These are phyloP conservation scores for Phasia obesa DNA, from an alignment of 2,888 invertebrate genomes.

Conservation along the genomic window DNA sequence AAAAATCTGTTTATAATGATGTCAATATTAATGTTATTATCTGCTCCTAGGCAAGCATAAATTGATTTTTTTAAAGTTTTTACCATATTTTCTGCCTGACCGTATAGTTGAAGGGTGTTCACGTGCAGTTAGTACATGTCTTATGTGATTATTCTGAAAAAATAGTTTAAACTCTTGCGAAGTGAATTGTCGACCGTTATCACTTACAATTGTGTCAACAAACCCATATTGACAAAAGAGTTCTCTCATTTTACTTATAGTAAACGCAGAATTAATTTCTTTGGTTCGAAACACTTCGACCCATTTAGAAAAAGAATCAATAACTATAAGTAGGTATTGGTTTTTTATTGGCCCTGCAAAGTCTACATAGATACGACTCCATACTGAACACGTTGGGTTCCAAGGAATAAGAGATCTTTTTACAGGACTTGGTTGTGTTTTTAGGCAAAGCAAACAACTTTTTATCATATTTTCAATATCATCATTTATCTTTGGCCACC, in stretches of 20 bases:
- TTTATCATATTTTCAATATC: slow-evolving; percentile 11
- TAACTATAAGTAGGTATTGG: slow-evolving; percentile 2
- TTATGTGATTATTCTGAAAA: not conserved
- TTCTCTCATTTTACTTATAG: slow-evolving; percentile 16
- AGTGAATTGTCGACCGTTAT: slow-evolving; percentile 30
- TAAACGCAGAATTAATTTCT: slow-evolving; percentile 8
- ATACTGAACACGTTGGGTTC: slow-evolving; percentile 2
- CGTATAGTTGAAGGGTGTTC: slow-evolving; percentile 4
- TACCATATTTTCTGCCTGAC: not conserved
- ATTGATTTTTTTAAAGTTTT: slow-evolving; percentile 24
- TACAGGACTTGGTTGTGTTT: slow-evolving; percentile 52
- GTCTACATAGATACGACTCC: slow-evolving; percentile 25
- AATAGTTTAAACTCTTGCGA: not conserved
- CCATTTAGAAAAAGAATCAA: slow-evolving; percentile 19
- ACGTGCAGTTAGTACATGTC: slow-evolving; percentile 3
- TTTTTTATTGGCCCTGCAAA: slow-evolving; percentile 13
- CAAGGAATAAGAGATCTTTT: slow-evolving; percentile 56
- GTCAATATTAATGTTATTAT: not conserved
- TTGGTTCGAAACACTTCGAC: slow-evolving; percentile 16
- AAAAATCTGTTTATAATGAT: slow-evolving; percentile 1
- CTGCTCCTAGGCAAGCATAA: not conserved
- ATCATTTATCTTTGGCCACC: not conserved
- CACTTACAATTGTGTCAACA: slow-evolving; percentile 13
- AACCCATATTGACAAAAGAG: slow-evolving; percentile 23
- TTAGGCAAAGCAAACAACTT: slow-evolving; percentile 59